Conservation (phyloP, 2,888 invertebrate genomes). For the Epistrophella euchroma region DNA sequence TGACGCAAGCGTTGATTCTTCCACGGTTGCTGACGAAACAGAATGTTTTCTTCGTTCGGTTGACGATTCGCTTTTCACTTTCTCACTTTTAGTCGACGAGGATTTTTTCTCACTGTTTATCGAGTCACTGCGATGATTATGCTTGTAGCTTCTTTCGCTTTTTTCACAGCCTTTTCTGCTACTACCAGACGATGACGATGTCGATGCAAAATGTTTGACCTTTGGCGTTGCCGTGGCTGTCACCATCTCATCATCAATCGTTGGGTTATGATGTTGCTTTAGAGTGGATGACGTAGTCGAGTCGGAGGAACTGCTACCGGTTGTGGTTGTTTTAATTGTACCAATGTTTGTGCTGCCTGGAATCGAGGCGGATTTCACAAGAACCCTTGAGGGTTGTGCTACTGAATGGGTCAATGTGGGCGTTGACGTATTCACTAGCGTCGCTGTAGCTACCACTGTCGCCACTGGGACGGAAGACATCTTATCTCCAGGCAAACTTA, state of each 20-base stretch:
- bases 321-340: slow-evolving; percentile 80
- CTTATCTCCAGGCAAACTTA: slow-evolving; percentile 80
- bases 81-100: slow-evolving; percentile 74
- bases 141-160: slow-evolving; percentile 80
- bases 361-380: slow-evolving; percentile 82
- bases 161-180: slow-evolving; percentile 76
- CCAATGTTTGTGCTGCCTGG: slow-evolving; percentile 83
- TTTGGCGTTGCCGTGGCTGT: slow-evolving; percentile 67
- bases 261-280: slow-evolving; percentile 53
- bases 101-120: slow-evolving; percentile 79
- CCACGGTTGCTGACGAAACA: slow-evolving; percentile 66
- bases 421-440: slow-evolving; percentile 57
- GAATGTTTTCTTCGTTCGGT: slow-evolving; percentile 80
- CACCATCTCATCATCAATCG: slow-evolving; percentile 53
- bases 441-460: slow-evolving; percentile 56
- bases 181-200: slow-evolving; percentile 34
- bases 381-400: slow-evolving; percentile 72
- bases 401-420: slow-evolving; percentile 48
- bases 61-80: slow-evolving; percentile 75
- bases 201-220: slow-evolving; percentile 64
- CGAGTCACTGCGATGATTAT: slow-evolving; percentile 80
- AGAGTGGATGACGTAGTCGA: slow-evolving; percentile 62
- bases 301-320: slow-evolving; percentile 81
- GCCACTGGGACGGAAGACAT: slow-evolving; percentile 64
- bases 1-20: slow-evolving; percentile 77